Evolutionary conservation across 1,140 invertebrate genomes (phyloP), one percentile per base, ranked within the genome.

Genomic region (Calliphora vicina): DNA sequence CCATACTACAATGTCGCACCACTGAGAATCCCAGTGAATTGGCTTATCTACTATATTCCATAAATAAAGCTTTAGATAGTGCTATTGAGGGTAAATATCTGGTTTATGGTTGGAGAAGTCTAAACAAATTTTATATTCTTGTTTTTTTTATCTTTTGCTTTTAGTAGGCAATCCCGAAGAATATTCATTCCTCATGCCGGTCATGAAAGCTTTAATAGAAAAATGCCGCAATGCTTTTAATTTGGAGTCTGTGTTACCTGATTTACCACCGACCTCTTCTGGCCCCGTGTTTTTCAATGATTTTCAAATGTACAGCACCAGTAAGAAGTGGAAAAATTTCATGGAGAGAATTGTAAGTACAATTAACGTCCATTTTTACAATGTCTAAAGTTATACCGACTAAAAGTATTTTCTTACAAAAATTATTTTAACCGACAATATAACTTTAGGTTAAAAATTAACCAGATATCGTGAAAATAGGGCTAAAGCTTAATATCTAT

Each of bases 181-280:
- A 83, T 94, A 94, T 86, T 93, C 93, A 5, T 94, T 94, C 85
- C 83, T 94, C 1, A 92, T 94, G 85, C 93, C 93, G 5, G 93
- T 94, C 26, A 91, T 94, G 90, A 93, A 94, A 88, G 93, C 93
- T 0, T 85, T 94, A 13, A 88, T 94, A 27, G 93, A 94, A 76
- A 94, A 94, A 87, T 91, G 91, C 26, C 88, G 91, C 35, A 86
- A 87, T 15, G 87, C 92, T 6, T 90, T 94, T 45, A 91, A 92
- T 84, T 88, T 94, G 83, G 87, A 91, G 29, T 86, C 90, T 3
- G 90, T 93, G 20, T 86, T 94, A 12, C 93, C 93, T 0, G 91
- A 92, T 85, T 85, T 94, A 17, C 93, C 93, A 0, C 88, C 91
- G 10, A 92, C 92, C 3, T 90, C 91, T 6, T 90, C 92, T 9